phyloP scores from a whole-genome alignment of 2,888 invertebrate species.

The Plebejus anna region DNA sequence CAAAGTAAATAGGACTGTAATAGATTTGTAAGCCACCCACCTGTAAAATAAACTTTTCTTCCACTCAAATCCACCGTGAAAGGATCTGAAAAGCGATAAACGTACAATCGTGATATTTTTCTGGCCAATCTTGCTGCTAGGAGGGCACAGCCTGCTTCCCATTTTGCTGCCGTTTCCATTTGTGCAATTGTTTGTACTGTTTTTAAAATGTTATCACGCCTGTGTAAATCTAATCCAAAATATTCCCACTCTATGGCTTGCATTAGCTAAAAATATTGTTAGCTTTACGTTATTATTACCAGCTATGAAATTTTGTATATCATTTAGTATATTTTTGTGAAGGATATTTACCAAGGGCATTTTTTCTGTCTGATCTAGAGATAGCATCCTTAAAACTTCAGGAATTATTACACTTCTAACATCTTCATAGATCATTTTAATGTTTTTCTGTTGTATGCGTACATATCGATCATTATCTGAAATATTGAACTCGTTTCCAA shows the following conservation, averaged over 20 bases:
- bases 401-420: slow-evolving; percentile 80
- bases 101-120: slow-evolving; percentile 71
- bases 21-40: slow-evolving; percentile 47
- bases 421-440: slow-evolving; percentile 76
- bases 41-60: slow-evolving; percentile 70
- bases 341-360: slow-evolving; percentile 47
- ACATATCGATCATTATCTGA: slow-evolving; percentile 8
- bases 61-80: slow-evolving; percentile 68
- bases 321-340: neutral
- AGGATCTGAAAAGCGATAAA: slow-evolving; percentile 77
- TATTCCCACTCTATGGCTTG: slow-evolving; percentile 81
- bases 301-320: neutral
- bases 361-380: slow-evolving; percentile 49
- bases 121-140: slow-evolving; percentile 76
- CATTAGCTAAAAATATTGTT: slow-evolving; percentile 31
- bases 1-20: neutral
- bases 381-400: slow-evolving; percentile 69
- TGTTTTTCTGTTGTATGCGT: slow-evolving; percentile 51
- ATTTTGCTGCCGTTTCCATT: slow-evolving; percentile 80
- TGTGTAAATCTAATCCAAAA: slow-evolving; percentile 46
- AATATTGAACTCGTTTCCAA: neutral
- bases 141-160: slow-evolving; percentile 77
- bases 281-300: neutral
- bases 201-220: slow-evolving; percentile 50
- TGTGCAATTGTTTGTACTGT: slow-evolving; percentile 70